phyloP scores from a whole-genome alignment of 1,140 invertebrate genomes.

The Drosophila mauritiana region DNA sequence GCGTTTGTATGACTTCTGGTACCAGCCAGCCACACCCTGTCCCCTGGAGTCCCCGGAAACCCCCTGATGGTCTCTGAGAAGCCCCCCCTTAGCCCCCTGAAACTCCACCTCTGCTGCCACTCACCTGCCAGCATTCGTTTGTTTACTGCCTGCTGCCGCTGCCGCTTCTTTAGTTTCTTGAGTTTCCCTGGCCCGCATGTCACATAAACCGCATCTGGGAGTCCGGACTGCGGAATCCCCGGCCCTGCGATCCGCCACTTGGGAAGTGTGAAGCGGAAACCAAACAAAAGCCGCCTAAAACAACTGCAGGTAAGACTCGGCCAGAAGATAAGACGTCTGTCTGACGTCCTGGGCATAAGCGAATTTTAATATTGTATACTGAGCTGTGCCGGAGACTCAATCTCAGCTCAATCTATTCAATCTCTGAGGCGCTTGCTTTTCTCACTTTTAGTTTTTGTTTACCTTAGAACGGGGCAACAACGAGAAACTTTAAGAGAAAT shows the following conservation, averaged over 20 bases:
- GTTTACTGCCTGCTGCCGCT: conserved; percentile 37
- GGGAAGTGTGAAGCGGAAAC: conserved; percentile 82
- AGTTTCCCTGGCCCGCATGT: conserved; percentile 70
- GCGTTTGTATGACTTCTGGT: conserved; percentile 78
- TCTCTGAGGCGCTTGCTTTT: conserved; percentile 68
- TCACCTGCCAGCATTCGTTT: conserved; percentile 73
- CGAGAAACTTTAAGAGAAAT: conserved; percentile 48
- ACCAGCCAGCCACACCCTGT: conserved; percentile 40
- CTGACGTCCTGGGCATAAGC: conserved; percentile 47
- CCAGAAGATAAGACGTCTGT: conserved; percentile 42
- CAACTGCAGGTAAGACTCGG: conserved; percentile 69
- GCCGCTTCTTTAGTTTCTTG: conserved; percentile 36
- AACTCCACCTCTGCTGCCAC: conserved; percentile 60
- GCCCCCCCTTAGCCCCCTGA: conserved; percentile 1
- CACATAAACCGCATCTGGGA: conserved; percentile 74
- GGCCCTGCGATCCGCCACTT: conserved; percentile 8
- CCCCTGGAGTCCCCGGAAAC: neutral
- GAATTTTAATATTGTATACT: conserved; percentile 76
- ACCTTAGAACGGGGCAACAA: conserved; percentile 11
- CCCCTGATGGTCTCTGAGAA: too few relatives aligned
- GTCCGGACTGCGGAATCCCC: conserved; percentile 1
- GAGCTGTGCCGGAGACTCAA: conserved; percentile 1
- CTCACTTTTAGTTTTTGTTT: conserved; percentile 57
- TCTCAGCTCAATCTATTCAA: conserved; percentile 32
- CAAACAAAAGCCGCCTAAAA: conserved; percentile 81